These are phyloP conservation scores for Scylla paramamosain DNA, from an alignment of 1,140 invertebrate species.

Conservation along the genomic window DNA sequence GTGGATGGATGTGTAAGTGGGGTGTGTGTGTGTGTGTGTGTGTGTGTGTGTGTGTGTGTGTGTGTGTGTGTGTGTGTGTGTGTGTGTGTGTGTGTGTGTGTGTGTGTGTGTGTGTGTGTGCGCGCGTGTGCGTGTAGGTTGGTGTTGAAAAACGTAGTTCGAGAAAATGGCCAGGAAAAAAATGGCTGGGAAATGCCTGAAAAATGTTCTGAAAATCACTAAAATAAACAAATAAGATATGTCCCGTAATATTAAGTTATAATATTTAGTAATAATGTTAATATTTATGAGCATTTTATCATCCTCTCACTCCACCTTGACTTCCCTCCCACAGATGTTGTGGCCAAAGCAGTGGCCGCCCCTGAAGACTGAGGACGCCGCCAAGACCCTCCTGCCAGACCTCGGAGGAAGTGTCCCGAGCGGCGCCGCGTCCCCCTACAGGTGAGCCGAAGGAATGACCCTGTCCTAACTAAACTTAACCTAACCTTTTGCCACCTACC, in stretches of 20 bases:
- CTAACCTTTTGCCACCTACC: no score
- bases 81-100: no score
- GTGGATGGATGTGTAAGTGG: neutral
- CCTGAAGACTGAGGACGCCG: slow-evolving; percentile 64
- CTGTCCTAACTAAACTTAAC: neutral
- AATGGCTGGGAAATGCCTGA: no score
- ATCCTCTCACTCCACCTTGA: neutral
- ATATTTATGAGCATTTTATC: neutral
- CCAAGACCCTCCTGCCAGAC: slow-evolving; percentile 68
- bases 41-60: slow-evolving; percentile 4
- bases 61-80: no score
- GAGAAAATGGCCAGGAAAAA: no score
- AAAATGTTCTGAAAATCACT: no score
- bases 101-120: no score
- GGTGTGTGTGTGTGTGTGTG: slow-evolving; percentile 43
- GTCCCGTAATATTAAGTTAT: no score
- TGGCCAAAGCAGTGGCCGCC: slow-evolving; percentile 71
- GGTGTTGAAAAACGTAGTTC: no score
- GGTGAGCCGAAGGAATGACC: slow-evolving; percentile 31
- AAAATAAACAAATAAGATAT: no score
- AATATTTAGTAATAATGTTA: no score
- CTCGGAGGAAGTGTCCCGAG: slow-evolving; percentile 56
- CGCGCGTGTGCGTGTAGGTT: no score
- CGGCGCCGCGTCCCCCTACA: slow-evolving; percentile 62
- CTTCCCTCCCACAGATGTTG: slow-evolving; percentile 53